Percentiles rank a stretch among this genome's conserved stretches.
phyloP scores from a whole-genome alignment of 2,113 vertebrate genomes.

The Xenopus tropicalis region UCB_Xtro_10.0 CM004443.2:29717001-29717500 shows the following conservation, averaged over 20 bases:
- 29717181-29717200: not conserved
- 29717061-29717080: no score
- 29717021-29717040: no score
- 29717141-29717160: no score
- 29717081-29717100: no score
- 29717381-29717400: conserved; percentile 51
- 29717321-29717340: conserved; percentile 52
- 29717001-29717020: no score
- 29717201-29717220: not conserved
- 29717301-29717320: conserved; percentile 13
- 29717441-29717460: conserved; percentile 20
- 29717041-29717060: no score
- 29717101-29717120: no score
- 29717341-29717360: conserved; percentile 51
- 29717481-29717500: conserved; percentile 32
- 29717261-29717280: not conserved
- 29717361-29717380: conserved; percentile 43
- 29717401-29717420: conserved; percentile 44
- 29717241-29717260: conserved; percentile 6
- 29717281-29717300: conserved; percentile 1
- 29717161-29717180: no score
- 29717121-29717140: no score
- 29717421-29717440: not conserved
- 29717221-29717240: not conserved
- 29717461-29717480: conserved; percentile 14